A percentile compares a stretch with the other conserved stretches of the same genome.
These are phyloP conservation scores for Phylloscopus collybita DNA, from an alignment of 2,797 vertebrate species.

Conservation along the genomic window DNA sequence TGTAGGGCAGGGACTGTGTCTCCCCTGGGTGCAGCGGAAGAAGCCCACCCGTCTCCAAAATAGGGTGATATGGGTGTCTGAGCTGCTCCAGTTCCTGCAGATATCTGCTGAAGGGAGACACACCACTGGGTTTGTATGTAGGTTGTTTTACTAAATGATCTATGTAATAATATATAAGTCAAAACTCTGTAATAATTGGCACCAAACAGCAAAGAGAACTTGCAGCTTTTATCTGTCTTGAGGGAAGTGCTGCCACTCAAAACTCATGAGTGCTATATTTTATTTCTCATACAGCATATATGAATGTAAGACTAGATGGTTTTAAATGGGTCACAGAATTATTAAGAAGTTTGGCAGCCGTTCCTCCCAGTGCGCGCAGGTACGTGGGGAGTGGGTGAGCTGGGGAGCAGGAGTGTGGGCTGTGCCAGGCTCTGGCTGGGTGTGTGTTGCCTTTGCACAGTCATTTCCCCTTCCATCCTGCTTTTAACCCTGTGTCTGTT, in stretches of 20 bases:
- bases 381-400: not conserved
- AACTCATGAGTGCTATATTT: not conserved
- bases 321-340: conserved; percentile 61
- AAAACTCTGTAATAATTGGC: conserved; percentile 54
- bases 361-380: not conserved
- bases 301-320: conserved; percentile 32
- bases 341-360: conserved; percentile 13
- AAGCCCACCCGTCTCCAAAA: not conserved
- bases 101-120: not conserved
- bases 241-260: conserved; percentile 61
- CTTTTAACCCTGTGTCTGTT: conserved; percentile 20
- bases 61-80: not conserved
- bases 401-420: not conserved
- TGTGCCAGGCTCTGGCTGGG: not conserved
- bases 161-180: conserved; percentile 64
- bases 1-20: not conserved
- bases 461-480: not conserved
- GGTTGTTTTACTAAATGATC: conserved; percentile 67
- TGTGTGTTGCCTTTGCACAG: not conserved
- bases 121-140: not conserved
- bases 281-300: conserved; percentile 53
- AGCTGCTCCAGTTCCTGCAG: not conserved
- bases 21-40: not conserved
- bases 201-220: conserved; percentile 58
- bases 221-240: conserved; percentile 57